Percentiles rank a stretch among this genome's conserved stretches.
These are phyloP conservation scores for Pachycephala philippinensis DNA, from an alignment of 2,113 vertebrate genomes.

Conservation along the genomic window DNA sequence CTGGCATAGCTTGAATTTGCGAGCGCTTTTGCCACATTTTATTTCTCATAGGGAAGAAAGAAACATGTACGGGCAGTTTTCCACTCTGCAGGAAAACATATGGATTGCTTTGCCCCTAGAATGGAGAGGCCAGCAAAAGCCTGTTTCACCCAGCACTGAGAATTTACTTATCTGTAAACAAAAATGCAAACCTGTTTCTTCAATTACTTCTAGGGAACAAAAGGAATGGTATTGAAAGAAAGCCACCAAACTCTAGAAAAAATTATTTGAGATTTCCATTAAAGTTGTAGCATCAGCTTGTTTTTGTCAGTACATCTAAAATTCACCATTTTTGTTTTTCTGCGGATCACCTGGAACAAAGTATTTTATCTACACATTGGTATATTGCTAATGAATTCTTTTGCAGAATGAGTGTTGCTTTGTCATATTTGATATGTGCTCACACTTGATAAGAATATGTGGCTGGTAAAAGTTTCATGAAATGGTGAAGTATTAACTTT, in stretches of 20 bases:
- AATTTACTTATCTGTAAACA: background rate
- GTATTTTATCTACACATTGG: background rate
- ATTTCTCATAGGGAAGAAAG: background rate
- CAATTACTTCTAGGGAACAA: background rate
- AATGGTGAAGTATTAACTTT: background rate
- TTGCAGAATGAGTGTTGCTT: background rate
- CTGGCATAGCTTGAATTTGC: background rate
- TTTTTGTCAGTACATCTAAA: background rate
- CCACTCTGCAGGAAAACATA: background rate
- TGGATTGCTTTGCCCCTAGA: background rate
- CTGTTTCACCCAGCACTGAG: background rate
- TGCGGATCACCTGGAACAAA: background rate
- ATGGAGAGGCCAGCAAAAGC: background rate
- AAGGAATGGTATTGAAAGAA: background rate
- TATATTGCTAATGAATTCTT: background rate
- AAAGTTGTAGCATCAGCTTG: background rate
- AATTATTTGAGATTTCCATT: background rate
- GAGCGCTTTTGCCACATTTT: accelerated
- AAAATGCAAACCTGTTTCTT: background rate
- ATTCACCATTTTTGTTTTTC: background rate
- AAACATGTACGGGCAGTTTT: background rate
- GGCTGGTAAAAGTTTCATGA: background rate
- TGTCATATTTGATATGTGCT: background rate
- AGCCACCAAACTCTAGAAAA: background rate
- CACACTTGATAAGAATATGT: background rate